Evolutionary conservation across 1,140 invertebrate species (phyloP), one percentile per base, ranked within the genome.

Genomic region (Pristionchus pacificus): DNA sequence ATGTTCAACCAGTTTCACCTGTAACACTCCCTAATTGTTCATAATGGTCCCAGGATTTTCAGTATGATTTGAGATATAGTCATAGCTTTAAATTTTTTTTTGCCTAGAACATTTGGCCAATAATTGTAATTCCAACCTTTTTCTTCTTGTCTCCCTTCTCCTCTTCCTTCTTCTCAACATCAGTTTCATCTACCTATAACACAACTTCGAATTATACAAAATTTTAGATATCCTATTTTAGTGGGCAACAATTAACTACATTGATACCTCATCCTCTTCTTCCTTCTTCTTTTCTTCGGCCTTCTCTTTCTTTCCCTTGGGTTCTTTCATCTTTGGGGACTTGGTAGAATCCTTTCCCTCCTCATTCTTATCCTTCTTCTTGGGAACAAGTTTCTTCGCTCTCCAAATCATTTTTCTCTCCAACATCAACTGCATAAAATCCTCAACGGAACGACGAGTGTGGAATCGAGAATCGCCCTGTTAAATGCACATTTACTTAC

Each of bases 401-500:
- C 79, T 67, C 72, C 81, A 84, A 68, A 79, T 81, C 29, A 72
- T 70, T 55, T 71, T 74, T 68, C 74, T 70, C 2, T 77, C 73
- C 64, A 84, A 84, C 80, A 85, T 88, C 80, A 88, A 84, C 75
- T 95, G 89, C 64, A 95, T 86, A 13, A 24, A 64, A 64, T 65
- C 38, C 28, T 14, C 29, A 33, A 28, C 1, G 2, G n/a, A 25
- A 66, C 27, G 15, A 3, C 15, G 24, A 6, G 19, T 61, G 2
- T 1, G 65, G 91, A 88, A 3, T 91, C 89, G 66, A 90, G 90
- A 71, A 91, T 90, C 79, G 90, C 88, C 60, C 94, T 87, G 14
- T 89, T n/a, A n/a, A n/a, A n/a, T n/a, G n/a, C n/a, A n/a, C n/a
- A n/a, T n/a, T n/a, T n/a, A n/a, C n/a, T n/a, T n/a, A n/a, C n/a